Conservation (phyloP, 35 echinoderm and acorn worm genomes). For the Chiridota heheva region DNA sequence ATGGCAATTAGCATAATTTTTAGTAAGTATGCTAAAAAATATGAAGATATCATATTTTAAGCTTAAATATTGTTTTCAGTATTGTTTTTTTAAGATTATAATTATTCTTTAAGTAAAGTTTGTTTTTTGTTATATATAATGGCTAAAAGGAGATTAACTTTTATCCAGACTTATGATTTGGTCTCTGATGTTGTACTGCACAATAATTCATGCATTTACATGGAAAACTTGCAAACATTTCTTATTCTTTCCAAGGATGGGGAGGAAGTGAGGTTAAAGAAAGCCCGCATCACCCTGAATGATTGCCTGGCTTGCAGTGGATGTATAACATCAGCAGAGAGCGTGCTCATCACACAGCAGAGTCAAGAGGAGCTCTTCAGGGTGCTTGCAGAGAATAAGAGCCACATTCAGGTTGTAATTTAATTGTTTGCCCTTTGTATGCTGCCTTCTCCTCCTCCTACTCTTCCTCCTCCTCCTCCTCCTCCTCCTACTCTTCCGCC, state of each 20-base stretch:
- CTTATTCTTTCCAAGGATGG: slow-evolving; percentile 66
- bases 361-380: slow-evolving; percentile 91
- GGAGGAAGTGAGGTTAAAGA: slow-evolving; percentile 64
- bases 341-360: slow-evolving; percentile 95
- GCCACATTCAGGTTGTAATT: slow-evolving; percentile 37
- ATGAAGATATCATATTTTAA: no score
- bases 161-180: no score
- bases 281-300: slow-evolving; percentile 91
- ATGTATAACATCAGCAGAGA: slow-evolving; percentile 96
- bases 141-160: no score
- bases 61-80: no score
- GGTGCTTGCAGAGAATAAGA: slow-evolving; percentile 76
- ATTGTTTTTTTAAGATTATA: no score
- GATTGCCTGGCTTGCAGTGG: slow-evolving; percentile 97
- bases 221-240: not conserved
- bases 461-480: no score
- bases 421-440: not conserved
- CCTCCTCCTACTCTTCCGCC: no score
- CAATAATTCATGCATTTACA: not conserved
- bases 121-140: no score
- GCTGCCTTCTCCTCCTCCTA: not conserved
- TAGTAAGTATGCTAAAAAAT: no score
- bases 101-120: no score
- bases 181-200: no score
- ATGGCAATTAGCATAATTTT: no score